phyloP scores from a whole-genome alignment of 2,797 vertebrate genomes.

The Xenentodon cancila region DNA sequence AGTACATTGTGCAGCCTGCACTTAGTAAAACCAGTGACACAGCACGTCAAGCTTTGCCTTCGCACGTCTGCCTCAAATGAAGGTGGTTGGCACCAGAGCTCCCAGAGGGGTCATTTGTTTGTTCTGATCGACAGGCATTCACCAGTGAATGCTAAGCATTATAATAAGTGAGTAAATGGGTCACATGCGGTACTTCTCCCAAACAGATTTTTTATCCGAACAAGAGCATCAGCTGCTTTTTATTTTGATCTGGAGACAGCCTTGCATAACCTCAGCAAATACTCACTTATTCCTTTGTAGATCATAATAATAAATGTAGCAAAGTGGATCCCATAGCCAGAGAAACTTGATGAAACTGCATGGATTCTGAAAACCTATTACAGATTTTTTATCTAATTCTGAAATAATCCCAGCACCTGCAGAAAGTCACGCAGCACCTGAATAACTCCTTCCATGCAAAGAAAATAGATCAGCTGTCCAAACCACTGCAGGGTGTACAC shows the following conservation, averaged over 20 bases:
- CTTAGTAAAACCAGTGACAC: slow-evolving; percentile 52
- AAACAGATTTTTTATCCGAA: not conserved
- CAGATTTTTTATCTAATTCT: slow-evolving; percentile 25
- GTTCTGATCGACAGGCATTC: slow-evolving; percentile 49
- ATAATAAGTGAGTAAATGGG: not conserved
- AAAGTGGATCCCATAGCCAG: not conserved
- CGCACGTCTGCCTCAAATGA: slow-evolving; percentile 41
- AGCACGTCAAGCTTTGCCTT: slow-evolving; percentile 46
- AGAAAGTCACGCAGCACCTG: not conserved
- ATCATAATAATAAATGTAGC: not conserved
- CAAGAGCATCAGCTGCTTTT: not conserved
- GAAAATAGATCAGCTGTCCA: not conserved
- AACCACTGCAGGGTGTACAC: not conserved
- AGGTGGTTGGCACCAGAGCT: slow-evolving; percentile 15
- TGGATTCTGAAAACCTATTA: slow-evolving; percentile 6
- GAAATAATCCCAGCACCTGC: slow-evolving; percentile 16
- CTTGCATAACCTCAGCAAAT: not conserved
- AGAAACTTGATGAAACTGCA: no score
- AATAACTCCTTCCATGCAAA: no score
- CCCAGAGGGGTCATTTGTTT: slow-evolving; percentile 39
- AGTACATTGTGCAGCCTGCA: slow-evolving; percentile 58
- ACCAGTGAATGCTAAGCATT: slow-evolving; percentile 29
- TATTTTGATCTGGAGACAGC: not conserved
- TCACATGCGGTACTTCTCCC: not conserved
- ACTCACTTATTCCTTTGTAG: not conserved